Evolutionary conservation across 1,140 invertebrate species (phyloP).

Genomic region (Tetranychus cinnabarinus): DNA sequence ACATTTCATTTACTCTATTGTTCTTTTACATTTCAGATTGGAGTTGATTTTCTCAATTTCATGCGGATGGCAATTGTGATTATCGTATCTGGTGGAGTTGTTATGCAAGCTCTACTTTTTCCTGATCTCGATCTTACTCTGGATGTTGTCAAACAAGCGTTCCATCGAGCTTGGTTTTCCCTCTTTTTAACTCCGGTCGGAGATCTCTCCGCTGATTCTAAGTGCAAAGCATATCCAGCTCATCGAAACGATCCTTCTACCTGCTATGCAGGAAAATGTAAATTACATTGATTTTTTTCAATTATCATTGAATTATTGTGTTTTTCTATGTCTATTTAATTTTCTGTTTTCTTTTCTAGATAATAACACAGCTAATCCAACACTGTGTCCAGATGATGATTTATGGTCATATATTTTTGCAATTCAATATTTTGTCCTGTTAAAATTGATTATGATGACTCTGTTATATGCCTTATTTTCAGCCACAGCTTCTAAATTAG

Average conservation of each 20-base stretch:
- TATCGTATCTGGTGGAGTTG: slow-evolving; percentile 22
- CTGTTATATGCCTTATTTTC: slow-evolving; percentile 24
- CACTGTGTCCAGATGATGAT: slow-evolving; percentile 19
- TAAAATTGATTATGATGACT: slow-evolving; percentile 24
- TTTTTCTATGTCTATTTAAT: neutral
- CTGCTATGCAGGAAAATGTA: neutral
- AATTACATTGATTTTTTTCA: neutral
- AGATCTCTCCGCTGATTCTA: slow-evolving; percentile 16
- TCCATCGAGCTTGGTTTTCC: slow-evolving; percentile 21
- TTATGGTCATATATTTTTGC: slow-evolving; percentile 21
- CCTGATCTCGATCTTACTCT: slow-evolving; percentile 20
- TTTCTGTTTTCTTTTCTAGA: neutral
- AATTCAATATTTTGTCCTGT: slow-evolving; percentile 23
- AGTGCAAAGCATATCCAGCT: neutral
- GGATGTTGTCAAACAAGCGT: slow-evolving; percentile 18
- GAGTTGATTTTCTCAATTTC: slow-evolving; percentile 24
- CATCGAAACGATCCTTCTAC: neutral
- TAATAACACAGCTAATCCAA: neutral
- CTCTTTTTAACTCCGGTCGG: slow-evolving; percentile 23
- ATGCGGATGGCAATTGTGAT: slow-evolving; percentile 24
- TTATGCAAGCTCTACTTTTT: slow-evolving; percentile 24
- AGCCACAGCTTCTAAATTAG: slow-evolving; percentile 19
- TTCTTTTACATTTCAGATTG: neutral
- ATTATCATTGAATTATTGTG: neutral
- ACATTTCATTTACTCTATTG: neutral